Percentiles rank a stretch among this genome's conserved stretches.
Evolutionary conservation across 2,113 vertebrate species (phyloP).

Genomic region (Nipponia nippon): DNA sequence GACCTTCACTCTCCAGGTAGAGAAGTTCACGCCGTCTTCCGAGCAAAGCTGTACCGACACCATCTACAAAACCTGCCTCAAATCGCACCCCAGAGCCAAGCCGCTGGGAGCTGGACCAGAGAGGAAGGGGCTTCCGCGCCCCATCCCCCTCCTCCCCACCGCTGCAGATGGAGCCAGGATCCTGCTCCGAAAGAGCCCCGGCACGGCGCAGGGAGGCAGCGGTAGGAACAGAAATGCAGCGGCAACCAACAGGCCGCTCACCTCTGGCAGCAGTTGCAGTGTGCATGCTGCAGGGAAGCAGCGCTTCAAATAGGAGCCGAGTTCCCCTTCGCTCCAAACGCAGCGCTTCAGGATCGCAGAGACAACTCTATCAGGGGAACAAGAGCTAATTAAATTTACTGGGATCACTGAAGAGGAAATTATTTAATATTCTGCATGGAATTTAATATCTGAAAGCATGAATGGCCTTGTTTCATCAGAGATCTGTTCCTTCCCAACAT

Average conservation of each 20-base stretch:
- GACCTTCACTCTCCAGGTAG: neutral
- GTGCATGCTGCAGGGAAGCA: accelerated
- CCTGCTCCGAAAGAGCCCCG: accelerated
- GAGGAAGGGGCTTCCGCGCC: accelerated
- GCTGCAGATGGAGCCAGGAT: neutral
- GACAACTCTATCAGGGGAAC: conserved; percentile 73
- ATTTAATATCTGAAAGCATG: conserved; percentile 65
- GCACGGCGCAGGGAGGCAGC: accelerated
- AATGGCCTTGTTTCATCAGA: conserved; percentile 1
- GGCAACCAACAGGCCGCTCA: accelerated
- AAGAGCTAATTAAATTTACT: conserved; percentile 84
- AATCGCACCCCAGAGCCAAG: neutral
- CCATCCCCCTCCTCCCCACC: no score
- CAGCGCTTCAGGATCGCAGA: conserved; percentile 23
- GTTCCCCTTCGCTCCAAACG: conserved; percentile 8
- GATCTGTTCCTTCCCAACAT: neutral
- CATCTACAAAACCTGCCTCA: neutral
- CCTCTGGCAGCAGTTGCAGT: neutral
- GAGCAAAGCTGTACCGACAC: neutral
- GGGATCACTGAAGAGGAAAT: conserved; percentile 80
- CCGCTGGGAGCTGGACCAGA: accelerated
- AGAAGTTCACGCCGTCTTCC: neutral
- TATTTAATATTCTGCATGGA: conserved; percentile 78
- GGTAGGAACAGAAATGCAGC: accelerated
- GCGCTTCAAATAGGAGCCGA: neutral